phyloP scores from a whole-genome alignment of 2,888 invertebrate species.

The Drosophila birchii region DNA sequence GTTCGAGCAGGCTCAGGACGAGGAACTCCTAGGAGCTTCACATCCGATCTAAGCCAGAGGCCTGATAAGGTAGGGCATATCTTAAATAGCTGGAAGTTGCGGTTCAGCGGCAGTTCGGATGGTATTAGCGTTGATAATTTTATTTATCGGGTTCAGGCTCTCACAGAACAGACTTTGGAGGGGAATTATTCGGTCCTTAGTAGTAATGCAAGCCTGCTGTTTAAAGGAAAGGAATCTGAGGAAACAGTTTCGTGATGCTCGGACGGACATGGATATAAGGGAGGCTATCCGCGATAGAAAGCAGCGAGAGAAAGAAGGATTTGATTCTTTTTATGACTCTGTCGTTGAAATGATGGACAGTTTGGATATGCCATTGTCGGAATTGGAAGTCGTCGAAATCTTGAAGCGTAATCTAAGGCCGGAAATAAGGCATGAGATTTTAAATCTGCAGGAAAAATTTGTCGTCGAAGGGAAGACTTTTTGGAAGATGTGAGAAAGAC shows the following conservation, averaged over 20 bases:
- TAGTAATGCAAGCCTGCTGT: neutral
- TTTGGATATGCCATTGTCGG: too few relatives aligned
- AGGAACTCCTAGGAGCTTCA: neutral
- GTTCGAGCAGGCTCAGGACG: neutral
- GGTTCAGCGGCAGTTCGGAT: neutral
- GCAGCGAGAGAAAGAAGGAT: neutral
- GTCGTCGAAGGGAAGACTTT: conserved; percentile 1
- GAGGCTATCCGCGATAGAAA: neutral
- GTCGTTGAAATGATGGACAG: neutral
- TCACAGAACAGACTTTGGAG: neutral
- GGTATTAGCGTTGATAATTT: neutral
- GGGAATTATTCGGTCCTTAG: neutral
- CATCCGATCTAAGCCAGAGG: neutral
- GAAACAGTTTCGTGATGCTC: neutral
- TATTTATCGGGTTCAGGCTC: neutral
- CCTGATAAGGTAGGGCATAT: neutral
- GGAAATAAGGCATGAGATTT: neutral
- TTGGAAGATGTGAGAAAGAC: neutral
- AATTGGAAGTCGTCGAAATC: too few relatives aligned
- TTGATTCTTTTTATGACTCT: too few relatives aligned
- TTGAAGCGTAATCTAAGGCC: too few relatives aligned
- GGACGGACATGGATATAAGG: neutral
- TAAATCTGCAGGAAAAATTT: neutral
- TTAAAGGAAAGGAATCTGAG: neutral
- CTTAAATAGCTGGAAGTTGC: neutral